Base-by-base conservation (phyloP, 2,113 vertebrate genomes). In the Pterocles burchelli region DNA sequence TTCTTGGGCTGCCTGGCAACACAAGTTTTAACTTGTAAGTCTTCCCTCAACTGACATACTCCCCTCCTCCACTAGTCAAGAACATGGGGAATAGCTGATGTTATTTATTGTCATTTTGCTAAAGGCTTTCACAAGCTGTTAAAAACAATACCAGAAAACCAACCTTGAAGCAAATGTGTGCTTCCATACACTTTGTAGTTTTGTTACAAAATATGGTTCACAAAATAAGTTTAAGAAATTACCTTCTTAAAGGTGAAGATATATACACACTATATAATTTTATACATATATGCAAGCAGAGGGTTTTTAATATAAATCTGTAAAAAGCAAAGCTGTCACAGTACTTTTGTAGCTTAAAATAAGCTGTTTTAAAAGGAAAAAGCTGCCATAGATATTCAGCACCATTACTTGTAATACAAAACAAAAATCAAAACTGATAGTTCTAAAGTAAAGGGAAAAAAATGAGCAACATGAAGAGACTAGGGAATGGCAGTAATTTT, bases 1-100 rank as follows among this genome's bases (percentile, higher is more conserved):
- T 96, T 92, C 83, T 93, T 66, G 46, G 80, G 94, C 92, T 95
- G 88, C 93, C 94, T 92, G 83, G 85, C 94, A 97, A 97, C 89
- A 72, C 49, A 43, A 85, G 65, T 82, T 93, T 85, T 93, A 95
- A 91, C 70, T 88, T 90, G 58, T 41, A 93, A 95, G 74, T 66
- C 68, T 90, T 78, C 65, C 65, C 75, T 93, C 62, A 76, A 61
- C 34, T 91, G 85, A 92, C 70, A 94, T 29, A 73, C 55, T 84
- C 79, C 81, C 68, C 79, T 85, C 51, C 88, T 90, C 87, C 93
- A 85, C 65, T 76, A 72, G 49, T 79, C 61, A 38, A 85, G 83
- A 76, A 89, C 4, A 11, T 45, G 66, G 88, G 71, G 59, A 96
- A 87, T 58, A 96, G 85, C 67, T 96, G 90, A 91, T 90, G 85